A percentile compares a stretch with the other conserved stretches of the same genome.
Evolutionary conservation across 2,888 invertebrate species (phyloP).

Genomic region (Drosophila antonietae): DNA sequence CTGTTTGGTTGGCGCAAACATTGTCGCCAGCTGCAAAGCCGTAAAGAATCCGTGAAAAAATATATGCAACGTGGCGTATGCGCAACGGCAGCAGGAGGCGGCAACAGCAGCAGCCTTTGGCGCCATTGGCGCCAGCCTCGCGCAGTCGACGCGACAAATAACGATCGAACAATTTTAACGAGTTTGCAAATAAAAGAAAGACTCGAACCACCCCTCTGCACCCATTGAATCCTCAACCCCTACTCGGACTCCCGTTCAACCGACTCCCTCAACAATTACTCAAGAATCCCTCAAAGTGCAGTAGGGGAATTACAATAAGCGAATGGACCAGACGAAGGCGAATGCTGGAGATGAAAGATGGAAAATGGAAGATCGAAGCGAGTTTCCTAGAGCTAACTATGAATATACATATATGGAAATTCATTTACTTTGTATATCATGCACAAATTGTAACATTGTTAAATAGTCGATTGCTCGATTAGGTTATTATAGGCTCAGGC

Average conservation of each 20-base stretch:
- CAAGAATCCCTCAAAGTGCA: constrained; percentile 33
- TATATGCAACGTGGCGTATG: constrained; percentile 58
- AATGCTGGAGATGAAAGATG: neutral
- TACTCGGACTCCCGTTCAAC: neutral
- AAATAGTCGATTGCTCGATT: neutral
- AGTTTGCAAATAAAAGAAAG: constrained; percentile 44
- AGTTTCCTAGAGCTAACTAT: neutral
- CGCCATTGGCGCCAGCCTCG: constrained; percentile 39
- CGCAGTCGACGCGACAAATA: constrained; percentile 37
- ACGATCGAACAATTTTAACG: constrained; percentile 59
- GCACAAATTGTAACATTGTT: neutral
- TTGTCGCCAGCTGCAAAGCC: constrained; percentile 49
- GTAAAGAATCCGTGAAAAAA: constrained; percentile 37
- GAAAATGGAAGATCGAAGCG: neutral
- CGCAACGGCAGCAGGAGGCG: constrained; percentile 36
- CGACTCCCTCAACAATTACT: neutral
- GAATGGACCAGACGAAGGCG: constrained; percentile 2
- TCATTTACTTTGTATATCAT: neutral
- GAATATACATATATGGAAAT: neutral
- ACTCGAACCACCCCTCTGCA: neutral
- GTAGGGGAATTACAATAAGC: constrained; percentile 30
- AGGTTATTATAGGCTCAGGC: neutral
- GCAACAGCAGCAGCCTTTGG: constrained; percentile 12
- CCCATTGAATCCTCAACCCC: neutral
- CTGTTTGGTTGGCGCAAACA: constrained; percentile 20